Base-by-base conservation (phyloP, 2,113 vertebrate genomes). In the Puma concolor region DNA sequence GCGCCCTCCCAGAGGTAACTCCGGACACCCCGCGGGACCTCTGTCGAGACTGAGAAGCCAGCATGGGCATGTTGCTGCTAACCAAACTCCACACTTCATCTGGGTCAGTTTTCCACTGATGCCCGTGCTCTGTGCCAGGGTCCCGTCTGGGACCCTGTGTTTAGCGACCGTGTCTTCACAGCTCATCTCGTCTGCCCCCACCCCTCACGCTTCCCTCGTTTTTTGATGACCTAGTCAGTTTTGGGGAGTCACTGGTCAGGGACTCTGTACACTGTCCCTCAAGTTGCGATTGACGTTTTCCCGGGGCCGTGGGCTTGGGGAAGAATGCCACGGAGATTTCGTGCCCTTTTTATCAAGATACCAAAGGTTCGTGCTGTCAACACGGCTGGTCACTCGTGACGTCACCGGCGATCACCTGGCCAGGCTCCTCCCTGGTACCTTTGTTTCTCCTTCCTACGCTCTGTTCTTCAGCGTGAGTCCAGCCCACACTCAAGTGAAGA, bases 1-100 rank as follows among this genome's bases (percentile, higher is more conserved):
- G 19, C 36, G 5, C 19, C 36, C 69, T 8, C 36, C 17, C 67
- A n/a, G 4, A 0, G 19, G 4, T 2, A 21, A n/a, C n/a, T 2
- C 17, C 17, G 8, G 67, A 17, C 4, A 5, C 19, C 21, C 36
- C 19, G 4, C 1, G 36, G 69, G 11, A 5, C n/a, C 4, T 2
- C 0, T 23, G 36, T 23, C 36, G 19, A 12, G 38, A 21, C 19
- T 12, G 5, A 9, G 69, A 72, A 38, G 36, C n/a, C 69, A 11
- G 66, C 31, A 6, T 33, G 2, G 12, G 5, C 16, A 33, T 14
- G 7, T 16, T 67, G 66, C 66, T 67, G 27, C 14, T 7, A 8
- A 16, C 5, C 2, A 7, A 67, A 67, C 66, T 29, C 31, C 66
- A 67, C 31, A 16, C 66, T 33, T 67, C 15, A 7, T 11, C 4